Evolutionary conservation across 2,113 vertebrate species (phyloP).

Genomic region (Hippopotamus amphibius): DNA sequence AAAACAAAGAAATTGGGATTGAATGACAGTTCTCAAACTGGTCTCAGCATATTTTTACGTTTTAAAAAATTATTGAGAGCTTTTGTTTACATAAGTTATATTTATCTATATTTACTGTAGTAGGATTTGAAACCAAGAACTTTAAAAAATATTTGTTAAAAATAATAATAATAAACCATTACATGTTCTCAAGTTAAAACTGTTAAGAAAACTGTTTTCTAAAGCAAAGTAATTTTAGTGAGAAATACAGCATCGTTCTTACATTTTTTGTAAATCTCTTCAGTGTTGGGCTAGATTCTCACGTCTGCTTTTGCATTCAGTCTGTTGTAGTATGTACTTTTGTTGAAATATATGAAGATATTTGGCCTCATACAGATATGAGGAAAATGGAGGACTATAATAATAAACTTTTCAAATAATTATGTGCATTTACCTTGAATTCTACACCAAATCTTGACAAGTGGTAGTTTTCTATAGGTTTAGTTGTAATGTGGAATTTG

Average conservation of each 20-base stretch:
- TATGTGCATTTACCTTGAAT: not conserved
- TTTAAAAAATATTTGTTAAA: not conserved
- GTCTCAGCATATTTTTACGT: slow-evolving; percentile 2
- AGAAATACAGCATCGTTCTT: not conserved
- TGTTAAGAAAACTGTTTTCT: slow-evolving; percentile 4
- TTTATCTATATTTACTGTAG: not conserved
- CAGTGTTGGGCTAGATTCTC: not conserved
- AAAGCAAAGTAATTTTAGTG: not conserved
- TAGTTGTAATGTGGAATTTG: not conserved
- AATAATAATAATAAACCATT: not conserved
- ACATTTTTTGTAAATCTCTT: not conserved
- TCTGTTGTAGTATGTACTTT: slow-evolving; percentile 14
- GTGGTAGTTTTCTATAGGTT: not conserved
- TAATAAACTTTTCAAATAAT: slow-evolving; percentile 37
- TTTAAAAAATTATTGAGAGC: not conserved
- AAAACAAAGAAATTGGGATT: not conserved
- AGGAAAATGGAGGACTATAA: not conserved
- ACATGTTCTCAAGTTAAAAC: not conserved
- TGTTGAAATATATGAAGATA: slow-evolving; percentile 12
- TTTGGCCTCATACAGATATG: not conserved
- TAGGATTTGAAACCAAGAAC: slow-evolving; percentile 36
- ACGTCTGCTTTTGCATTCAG: not conserved
- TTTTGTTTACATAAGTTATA: not conserved
- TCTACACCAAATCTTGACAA: not conserved
- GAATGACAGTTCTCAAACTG: not conserved